Percentiles rank a stretch among this genome's conserved stretches.
These are phyloP conservation scores for Laticauda laticaudata DNA, from an alignment of 2,113 vertebrate genomes.

Conservation along the genomic window DNA sequence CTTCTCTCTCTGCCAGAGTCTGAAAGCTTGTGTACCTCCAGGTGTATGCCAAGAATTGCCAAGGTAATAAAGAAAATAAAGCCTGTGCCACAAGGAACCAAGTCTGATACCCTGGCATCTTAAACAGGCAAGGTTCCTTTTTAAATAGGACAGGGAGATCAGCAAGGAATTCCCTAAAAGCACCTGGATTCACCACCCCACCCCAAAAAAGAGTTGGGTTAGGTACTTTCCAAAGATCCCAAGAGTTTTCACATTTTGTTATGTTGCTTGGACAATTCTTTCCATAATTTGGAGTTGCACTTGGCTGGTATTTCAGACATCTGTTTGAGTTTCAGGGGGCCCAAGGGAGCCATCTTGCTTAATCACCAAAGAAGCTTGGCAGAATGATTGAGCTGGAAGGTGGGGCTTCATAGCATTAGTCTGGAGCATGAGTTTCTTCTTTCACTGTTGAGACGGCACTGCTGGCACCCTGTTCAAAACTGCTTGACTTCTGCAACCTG, in stretches of 20 bases:
- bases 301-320: conserved; percentile 29
- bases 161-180: not conserved
- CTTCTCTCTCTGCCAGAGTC: not conserved
- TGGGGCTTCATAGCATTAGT: conserved; percentile 45
- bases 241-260: not conserved
- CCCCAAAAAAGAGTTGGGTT: not conserved
- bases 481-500: not conserved
- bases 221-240: not conserved
- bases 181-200: not conserved
- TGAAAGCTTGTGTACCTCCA: not conserved
- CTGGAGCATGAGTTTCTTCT: not conserved
- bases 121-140: not conserved
- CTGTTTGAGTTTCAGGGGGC: not conserved
- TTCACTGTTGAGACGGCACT: conserved; percentile 8
- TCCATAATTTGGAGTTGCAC: fast-evolving
- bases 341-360: conserved; percentile 49
- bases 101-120: not conserved
- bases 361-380: conserved; percentile 21
- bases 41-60: not conserved
- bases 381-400: conserved; percentile 40
- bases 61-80: not conserved
- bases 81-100: not conserved
- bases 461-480: not conserved
- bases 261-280: not conserved
- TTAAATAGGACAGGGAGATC: not conserved